phyloP scores from a whole-genome alignment of 2,797 vertebrate species.

The Anguilla obscura region DNA sequence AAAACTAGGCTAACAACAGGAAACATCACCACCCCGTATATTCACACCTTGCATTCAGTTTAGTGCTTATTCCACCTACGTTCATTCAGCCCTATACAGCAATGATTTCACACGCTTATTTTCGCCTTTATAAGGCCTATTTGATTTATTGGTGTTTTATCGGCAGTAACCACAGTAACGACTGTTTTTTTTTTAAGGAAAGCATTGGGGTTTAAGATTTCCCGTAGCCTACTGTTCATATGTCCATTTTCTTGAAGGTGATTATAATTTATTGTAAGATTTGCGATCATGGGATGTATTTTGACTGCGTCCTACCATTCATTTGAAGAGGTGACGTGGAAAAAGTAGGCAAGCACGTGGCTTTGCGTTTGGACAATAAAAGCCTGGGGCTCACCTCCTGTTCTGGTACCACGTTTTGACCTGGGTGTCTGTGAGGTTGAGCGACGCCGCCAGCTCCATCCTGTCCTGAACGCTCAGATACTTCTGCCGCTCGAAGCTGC shows the following conservation, averaged over 20 bases:
- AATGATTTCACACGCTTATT: not conserved
- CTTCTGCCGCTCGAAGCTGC: slow-evolving; percentile 96
- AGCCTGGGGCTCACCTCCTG: slow-evolving; percentile 79
- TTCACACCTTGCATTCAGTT: not conserved
- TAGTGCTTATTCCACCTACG: not conserved
- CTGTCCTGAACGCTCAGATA: slow-evolving; percentile 98
- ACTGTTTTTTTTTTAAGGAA: not conserved
- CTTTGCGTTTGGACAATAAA: not conserved
- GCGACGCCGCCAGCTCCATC: slow-evolving; percentile 96
- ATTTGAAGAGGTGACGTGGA: not conserved
- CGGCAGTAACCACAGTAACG: not conserved
- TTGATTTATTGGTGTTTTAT: no score
- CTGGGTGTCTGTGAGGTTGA: slow-evolving; percentile 98
- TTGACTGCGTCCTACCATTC: not conserved
- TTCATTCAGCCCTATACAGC: not conserved
- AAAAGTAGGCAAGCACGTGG: not conserved
- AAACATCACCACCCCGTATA: not conserved
- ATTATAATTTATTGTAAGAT: not conserved
- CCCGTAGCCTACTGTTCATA: not conserved
- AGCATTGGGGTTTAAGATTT: not conserved
- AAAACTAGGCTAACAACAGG: not conserved
- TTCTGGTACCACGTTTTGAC: slow-evolving; percentile 99
- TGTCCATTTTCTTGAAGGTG: not conserved
- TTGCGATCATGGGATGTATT: not conserved
- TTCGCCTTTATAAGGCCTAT: not conserved